Conservation (phyloP, 2,113 vertebrate genomes). For the Condylura cristata region DNA sequence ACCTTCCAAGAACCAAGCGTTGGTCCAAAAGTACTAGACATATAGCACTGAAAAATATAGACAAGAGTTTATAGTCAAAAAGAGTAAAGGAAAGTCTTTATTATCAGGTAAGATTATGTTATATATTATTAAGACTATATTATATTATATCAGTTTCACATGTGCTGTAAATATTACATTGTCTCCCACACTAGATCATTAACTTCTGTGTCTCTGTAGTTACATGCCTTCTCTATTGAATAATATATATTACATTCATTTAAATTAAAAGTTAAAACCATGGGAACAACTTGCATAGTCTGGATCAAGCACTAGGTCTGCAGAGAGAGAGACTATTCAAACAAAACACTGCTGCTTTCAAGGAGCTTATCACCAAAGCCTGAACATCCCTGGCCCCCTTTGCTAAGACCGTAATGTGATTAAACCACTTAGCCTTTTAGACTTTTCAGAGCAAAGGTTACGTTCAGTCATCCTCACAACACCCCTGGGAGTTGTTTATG, state of each 20-base stretch:
- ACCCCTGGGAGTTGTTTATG: background rate
- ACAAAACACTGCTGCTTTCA: background rate
- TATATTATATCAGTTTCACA: background rate
- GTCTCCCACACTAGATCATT: background rate
- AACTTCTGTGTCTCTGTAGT: background rate
- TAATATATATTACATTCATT: background rate
- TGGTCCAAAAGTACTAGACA: background rate
- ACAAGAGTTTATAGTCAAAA: background rate
- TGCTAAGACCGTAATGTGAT: too few species aligned
- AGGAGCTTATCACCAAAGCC: background rate
- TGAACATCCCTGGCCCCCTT: too few species aligned
- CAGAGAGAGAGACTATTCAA: background rate
- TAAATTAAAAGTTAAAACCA: background rate
- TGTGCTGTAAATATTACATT: background rate
- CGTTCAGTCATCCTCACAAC: background rate
- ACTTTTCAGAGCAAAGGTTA: background rate
- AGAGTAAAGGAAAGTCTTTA: background rate
- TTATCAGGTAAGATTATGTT: too few species aligned
- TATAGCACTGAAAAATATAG: background rate
- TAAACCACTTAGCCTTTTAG: background rate
- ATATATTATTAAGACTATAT: background rate
- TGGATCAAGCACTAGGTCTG: background rate
- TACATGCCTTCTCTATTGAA: background rate
- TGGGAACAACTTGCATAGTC: background rate
- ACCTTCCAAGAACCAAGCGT: background rate